These are phyloP conservation scores for Tetrapedia diversipes DNA, from an alignment of 2,888 invertebrate genomes.

Conservation along the genomic window DNA sequence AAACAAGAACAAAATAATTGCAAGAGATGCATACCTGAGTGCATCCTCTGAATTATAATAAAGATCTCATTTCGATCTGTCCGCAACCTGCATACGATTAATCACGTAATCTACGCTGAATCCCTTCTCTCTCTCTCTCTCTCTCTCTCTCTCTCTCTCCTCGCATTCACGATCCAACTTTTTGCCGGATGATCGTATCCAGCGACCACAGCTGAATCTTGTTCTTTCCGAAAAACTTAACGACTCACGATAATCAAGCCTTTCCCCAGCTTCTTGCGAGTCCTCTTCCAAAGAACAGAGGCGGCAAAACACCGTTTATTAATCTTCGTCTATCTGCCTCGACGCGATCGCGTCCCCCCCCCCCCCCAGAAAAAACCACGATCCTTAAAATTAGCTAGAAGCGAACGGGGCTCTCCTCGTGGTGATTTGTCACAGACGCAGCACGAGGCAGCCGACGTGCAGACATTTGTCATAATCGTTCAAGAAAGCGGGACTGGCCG, in stretches of 20 bases:
- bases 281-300: no score
- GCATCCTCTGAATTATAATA: conserved; percentile 1
- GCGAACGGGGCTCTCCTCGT: no score
- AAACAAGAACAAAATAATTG: not conserved
- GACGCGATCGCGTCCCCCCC: no score
- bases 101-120: not conserved
- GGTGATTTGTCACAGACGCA: conserved; percentile 2
- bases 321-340: not conserved
- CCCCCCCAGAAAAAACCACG: not conserved
- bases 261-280: no score
- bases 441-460: not conserved
- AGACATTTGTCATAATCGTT: conserved; percentile 44
- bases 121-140: not conserved
- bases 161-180: not conserved
- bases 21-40: not conserved
- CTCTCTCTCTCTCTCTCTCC: not conserved
- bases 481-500: not conserved
- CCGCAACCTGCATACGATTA: conserved; percentile 1
- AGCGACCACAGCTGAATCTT: not conserved
- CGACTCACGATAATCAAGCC: not conserved
- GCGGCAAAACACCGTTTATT: not conserved
- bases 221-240: not conserved
- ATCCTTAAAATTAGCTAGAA: not conserved
- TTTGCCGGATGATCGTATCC: not conserved
- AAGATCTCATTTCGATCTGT: conserved; percentile 5